Evolutionary conservation across 1,140 invertebrate genomes (phyloP), one percentile per base, ranked within the genome.

Genomic region (Drosophila azteca): DNA sequence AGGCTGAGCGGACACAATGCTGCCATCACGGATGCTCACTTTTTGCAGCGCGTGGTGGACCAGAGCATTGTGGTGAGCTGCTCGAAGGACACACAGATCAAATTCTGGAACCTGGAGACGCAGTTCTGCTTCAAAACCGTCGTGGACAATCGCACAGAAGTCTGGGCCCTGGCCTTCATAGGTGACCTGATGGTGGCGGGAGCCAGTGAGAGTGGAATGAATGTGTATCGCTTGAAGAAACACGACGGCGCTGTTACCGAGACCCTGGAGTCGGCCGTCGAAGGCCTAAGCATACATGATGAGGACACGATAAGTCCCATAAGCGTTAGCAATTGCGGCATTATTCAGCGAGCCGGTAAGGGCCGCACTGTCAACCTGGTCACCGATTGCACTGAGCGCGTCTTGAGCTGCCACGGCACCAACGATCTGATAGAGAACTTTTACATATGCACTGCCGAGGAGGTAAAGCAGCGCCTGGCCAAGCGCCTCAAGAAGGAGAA

Each of bases 61-160:
- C 90, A 93, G 29, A 93, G 94, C 44, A 95, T 97, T 80, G 94
- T 97, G 75, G 93, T 99, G 8, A 97, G 97, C 72, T 95, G 95
- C 54, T 99, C 98, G 2, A 98, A 97, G 92, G 99, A 99, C 92
- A 96, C 96, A 13, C 97, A 97, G 91, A 94, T 99, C 0, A 99
- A 99, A 91, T 98, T 99, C 91, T 99, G 98, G 98, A 97, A 99
- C 93, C 92, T 99, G 57, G 95, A 97, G 69, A 98, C 96, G 22
- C 96, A 98, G 82, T 97, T 98, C 89, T 99, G 98, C 92, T 99
- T 99, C 82, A 96, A 97, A 91, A 99, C 99, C 7, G 92, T 99
- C 17, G 94, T 95, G 48, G 95, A 95, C 57, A 95, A 97, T 92
- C 93, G 94, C 89, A 94, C 95, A 66, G 96, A 97, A 92, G 95